phyloP scores from a whole-genome alignment of 2,888 invertebrate genomes.

The Eurytoma adleriae region DNA sequence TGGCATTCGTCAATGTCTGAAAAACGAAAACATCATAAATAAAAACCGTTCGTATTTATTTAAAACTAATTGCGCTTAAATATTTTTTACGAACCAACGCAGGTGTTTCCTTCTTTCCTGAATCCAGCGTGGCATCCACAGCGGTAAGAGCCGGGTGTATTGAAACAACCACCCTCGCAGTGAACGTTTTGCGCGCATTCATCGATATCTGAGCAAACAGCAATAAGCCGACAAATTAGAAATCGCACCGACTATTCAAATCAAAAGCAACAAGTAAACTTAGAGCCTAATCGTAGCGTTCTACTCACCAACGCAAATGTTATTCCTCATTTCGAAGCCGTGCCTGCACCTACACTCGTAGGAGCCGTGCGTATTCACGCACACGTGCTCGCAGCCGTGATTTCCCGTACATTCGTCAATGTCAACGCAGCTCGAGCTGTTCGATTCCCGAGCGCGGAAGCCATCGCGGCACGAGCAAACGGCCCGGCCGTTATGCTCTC shows the following conservation, averaged over 20 bases:
- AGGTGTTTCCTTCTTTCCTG: constrained; percentile 10
- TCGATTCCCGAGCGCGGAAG: constrained; percentile 68
- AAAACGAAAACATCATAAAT: not conserved
- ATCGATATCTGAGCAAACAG: constrained; percentile 74
- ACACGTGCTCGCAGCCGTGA: constrained; percentile 75
- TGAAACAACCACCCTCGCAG: constrained; percentile 76
- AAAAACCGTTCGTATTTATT: not conserved
- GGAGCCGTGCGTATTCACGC: constrained; percentile 76
- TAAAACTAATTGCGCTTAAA: not conserved
- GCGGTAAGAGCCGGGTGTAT: constrained; percentile 75
- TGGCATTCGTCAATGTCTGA: constrained; percentile 74
- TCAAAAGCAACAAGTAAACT: not conserved
- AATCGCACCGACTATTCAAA: constrained; percentile 19
- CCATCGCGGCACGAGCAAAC: constrained; percentile 73
- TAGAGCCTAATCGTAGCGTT: not conserved
- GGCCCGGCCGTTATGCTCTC: constrained; percentile 58
- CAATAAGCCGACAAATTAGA: constrained; percentile 6
- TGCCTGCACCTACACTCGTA: constrained; percentile 72
- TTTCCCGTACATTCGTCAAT: constrained; percentile 73
- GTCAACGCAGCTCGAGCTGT: constrained; percentile 71
- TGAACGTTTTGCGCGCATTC: constrained; percentile 72
- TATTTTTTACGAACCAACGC: constrained; percentile 40
- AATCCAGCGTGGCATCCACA: constrained; percentile 71
- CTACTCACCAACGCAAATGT: constrained; percentile 70
- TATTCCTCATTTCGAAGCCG: constrained; percentile 65